Conservation (phyloP, 2,888 invertebrate genomes). For the Eugnorisma glareosa region DNA sequence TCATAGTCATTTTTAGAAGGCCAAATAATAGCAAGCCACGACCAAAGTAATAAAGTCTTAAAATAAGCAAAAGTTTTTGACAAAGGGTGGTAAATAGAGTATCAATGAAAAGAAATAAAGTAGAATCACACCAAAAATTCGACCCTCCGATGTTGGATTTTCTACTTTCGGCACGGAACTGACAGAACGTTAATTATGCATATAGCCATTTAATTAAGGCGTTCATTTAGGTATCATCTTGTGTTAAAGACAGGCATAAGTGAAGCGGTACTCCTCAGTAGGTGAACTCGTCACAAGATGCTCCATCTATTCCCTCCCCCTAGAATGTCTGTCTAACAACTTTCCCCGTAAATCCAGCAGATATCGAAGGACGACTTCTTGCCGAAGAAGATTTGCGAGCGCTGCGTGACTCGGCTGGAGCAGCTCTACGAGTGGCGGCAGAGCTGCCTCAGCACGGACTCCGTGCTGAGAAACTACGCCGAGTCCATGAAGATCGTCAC, state of each 20-base stretch:
- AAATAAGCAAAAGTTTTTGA: neutral
- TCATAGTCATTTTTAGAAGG: neutral
- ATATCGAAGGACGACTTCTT: conserved; percentile 93
- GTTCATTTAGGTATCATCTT: neutral
- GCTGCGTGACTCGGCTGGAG: conserved; percentile 92
- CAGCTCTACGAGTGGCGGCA: conserved; percentile 93
- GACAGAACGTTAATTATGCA: neutral
- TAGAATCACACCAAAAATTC: neutral
- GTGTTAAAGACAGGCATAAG: neutral
- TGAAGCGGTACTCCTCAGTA: neutral
- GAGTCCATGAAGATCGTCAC: conserved; percentile 93
- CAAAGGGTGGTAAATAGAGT: neutral
- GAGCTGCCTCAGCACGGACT: conserved; percentile 92
- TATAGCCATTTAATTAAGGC: neutral
- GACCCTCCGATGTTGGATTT: neutral
- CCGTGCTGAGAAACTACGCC: conserved; percentile 92
- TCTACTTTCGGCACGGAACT: neutral
- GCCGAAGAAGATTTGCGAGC: conserved; percentile 93
- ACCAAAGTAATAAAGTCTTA: neutral
- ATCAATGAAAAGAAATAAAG: neutral
- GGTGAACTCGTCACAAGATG: neutral
- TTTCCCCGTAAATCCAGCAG: conserved; percentile 83
- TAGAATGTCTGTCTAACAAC: conserved; percentile 52
- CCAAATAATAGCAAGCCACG: neutral
- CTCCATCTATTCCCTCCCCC: no score